phyloP scores from a whole-genome alignment of 2,888 invertebrate species.

The Thereva unica region DNA sequence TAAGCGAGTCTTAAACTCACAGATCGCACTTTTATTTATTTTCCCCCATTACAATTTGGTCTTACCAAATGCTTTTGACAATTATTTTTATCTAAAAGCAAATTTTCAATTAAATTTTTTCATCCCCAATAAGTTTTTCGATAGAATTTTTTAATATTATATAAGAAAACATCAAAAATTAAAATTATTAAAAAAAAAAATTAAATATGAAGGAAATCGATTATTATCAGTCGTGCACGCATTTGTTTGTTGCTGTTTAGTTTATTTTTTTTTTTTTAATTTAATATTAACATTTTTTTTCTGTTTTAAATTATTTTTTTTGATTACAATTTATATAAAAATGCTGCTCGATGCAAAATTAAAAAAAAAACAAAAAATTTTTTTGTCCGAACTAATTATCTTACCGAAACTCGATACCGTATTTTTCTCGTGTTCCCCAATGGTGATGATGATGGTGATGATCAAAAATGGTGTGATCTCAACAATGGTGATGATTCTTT shows the following conservation, averaged over 20 bases:
- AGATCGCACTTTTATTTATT: constrained; percentile 23
- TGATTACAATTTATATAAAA: constrained; percentile 31
- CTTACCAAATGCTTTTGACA: too few relatives aligned
- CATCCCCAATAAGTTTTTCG: too few relatives aligned
- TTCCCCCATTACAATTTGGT: not conserved
- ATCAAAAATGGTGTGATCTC: constrained; percentile 41
- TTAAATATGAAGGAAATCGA: constrained; percentile 9
- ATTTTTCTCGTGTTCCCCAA: constrained; percentile 61
- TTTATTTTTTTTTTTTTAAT: constrained; percentile 22
- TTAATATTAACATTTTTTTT: constrained; percentile 9
- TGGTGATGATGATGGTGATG: constrained; percentile 52
- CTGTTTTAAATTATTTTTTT: constrained; percentile 18
- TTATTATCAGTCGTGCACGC: constrained; percentile 36
- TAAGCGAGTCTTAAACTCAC: not conserved
- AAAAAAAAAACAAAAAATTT: constrained; percentile 46
- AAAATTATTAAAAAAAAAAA: constrained; percentile 29
- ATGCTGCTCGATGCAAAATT: constrained; percentile 39
- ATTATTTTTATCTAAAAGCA: too few relatives aligned
- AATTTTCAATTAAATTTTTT: too few relatives aligned
- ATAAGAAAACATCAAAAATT: constrained; percentile 7
- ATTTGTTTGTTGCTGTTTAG: constrained; percentile 45
- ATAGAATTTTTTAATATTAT: too few relatives aligned
- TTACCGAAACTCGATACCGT: constrained; percentile 61
- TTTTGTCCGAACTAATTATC: constrained; percentile 60
- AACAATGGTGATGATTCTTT: constrained; percentile 31